Evolutionary conservation across 2,797 vertebrate species (phyloP).

Genomic region (Cirrhinus molitorella): DNA sequence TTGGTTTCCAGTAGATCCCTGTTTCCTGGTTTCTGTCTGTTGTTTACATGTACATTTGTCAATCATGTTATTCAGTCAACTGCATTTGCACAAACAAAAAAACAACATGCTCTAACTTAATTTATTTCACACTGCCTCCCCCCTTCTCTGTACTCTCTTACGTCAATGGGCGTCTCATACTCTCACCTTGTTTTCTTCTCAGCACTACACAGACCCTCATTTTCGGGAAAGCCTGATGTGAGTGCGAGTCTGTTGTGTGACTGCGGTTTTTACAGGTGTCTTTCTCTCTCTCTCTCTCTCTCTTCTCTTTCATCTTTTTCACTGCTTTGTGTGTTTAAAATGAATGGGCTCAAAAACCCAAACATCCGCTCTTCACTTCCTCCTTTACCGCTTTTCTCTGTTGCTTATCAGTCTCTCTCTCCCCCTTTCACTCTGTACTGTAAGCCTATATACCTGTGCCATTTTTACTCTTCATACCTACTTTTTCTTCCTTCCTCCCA

Average conservation of each 20-base stretch:
- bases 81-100: slow-evolving; percentile 31
- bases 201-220: slow-evolving; percentile 73
- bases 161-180: slow-evolving; percentile 74
- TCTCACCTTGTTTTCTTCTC: slow-evolving; percentile 73
- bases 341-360: slow-evolving; percentile 85
- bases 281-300: slow-evolving; percentile 67
- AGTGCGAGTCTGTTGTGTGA: slow-evolving; percentile 68
- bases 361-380: slow-evolving; percentile 80
- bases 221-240: slow-evolving; percentile 82
- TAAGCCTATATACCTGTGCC: slow-evolving; percentile 22
- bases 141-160: slow-evolving; percentile 64
- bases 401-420: slow-evolving; percentile 49
- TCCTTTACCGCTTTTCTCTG: slow-evolving; percentile 79
- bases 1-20: slow-evolving; percentile 52
- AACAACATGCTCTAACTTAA: neutral
- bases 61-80: slow-evolving; percentile 65
- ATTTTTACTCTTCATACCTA: neutral
- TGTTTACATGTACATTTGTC: slow-evolving; percentile 64
- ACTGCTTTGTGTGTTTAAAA: slow-evolving; percentile 75
- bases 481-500: neutral
- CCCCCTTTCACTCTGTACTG: slow-evolving; percentile 44
- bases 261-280: slow-evolving; percentile 85
- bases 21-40: slow-evolving; percentile 49
- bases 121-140: slow-evolving; percentile 5
- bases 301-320: slow-evolving; percentile 62